Conservation (phyloP, 2,888 invertebrate genomes). For the Linnaemya vulpina region DNA sequence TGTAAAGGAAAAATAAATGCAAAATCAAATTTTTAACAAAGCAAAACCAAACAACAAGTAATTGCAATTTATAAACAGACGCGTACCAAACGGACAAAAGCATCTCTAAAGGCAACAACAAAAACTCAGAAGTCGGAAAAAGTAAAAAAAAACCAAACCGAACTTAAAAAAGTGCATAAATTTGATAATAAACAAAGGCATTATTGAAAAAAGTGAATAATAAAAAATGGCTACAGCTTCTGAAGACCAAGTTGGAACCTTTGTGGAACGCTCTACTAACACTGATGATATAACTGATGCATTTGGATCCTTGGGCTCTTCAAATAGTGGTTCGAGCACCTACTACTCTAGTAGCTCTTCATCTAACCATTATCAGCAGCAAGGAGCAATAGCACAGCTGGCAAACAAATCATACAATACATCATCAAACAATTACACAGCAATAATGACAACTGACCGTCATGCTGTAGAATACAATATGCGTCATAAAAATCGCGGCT, state of each 20-base stretch:
- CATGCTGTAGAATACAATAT: constrained; percentile 93
- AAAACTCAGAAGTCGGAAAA: constrained; percentile 28
- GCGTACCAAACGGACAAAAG: constrained; percentile 64
- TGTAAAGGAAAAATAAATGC: not conserved
- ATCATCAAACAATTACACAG: constrained; percentile 78
- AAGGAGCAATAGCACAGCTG: constrained; percentile 79
- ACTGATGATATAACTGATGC: constrained; percentile 79
- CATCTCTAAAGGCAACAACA: constrained; percentile 48
- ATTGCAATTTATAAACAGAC: constrained; percentile 57
- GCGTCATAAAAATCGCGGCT: constrained; percentile 91
- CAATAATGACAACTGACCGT: constrained; percentile 86
- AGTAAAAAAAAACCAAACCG: not conserved
- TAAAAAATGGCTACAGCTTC: constrained; percentile 68
- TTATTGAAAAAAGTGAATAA: constrained; percentile 1
- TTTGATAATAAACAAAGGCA: constrained; percentile 37
- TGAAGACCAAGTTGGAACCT: constrained; percentile 77
- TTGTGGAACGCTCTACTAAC: constrained; percentile 74
- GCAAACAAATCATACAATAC: constrained; percentile 75
- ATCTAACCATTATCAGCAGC: constrained; percentile 45
- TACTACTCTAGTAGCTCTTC: constrained; percentile 57
- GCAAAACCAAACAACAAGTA: constrained; percentile 63
- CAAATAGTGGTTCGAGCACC: constrained; percentile 38
- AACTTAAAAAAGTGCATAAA: constrained; percentile 12
- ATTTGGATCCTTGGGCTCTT: constrained; percentile 76
- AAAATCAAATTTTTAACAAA: constrained; percentile 50